These are phyloP conservation scores for Formica exsecta DNA, from an alignment of 1,140 invertebrate species.

Conservation along the genomic window DNA sequence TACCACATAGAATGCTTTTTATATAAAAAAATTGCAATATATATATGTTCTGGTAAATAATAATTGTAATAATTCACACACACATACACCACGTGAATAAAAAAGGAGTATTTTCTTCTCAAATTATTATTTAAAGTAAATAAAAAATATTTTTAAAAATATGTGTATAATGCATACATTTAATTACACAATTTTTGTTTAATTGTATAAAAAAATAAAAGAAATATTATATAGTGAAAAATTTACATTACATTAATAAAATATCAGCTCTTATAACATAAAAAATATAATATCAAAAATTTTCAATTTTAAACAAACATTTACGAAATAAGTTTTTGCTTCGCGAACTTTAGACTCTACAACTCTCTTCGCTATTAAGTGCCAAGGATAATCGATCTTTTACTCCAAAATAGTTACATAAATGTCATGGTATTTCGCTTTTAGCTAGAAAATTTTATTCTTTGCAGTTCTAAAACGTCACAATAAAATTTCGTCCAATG, in stretches of 20 bases:
- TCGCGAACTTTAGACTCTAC: neutral
- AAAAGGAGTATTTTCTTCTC: too few relatives aligned
- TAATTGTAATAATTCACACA: too few relatives aligned
- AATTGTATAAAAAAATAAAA: too few relatives aligned
- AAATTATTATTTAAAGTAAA: too few relatives aligned
- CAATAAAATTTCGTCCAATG: neutral
- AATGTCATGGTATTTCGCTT: neutral
- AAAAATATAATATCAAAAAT: neutral
- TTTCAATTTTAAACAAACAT: neutral
- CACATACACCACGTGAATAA: too few relatives aligned
- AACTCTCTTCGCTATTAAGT: conserved; percentile 1
- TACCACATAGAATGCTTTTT: neutral
- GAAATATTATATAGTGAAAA: neutral
- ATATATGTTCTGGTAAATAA: too few relatives aligned
- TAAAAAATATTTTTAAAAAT: too few relatives aligned
- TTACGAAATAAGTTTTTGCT: conserved; percentile 2
- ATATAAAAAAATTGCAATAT: neutral
- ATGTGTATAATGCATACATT: too few relatives aligned
- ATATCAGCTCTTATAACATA: neutral
- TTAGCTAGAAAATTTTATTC: neutral
- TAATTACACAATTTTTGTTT: too few relatives aligned
- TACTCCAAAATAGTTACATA: neutral
- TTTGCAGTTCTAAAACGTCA: neutral
- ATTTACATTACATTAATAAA: neutral
- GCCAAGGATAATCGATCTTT: neutral